These are phyloP conservation scores for Catharus fuscescens DNA, from an alignment of 2,113 vertebrate species.

Conservation along the genomic window DNA sequence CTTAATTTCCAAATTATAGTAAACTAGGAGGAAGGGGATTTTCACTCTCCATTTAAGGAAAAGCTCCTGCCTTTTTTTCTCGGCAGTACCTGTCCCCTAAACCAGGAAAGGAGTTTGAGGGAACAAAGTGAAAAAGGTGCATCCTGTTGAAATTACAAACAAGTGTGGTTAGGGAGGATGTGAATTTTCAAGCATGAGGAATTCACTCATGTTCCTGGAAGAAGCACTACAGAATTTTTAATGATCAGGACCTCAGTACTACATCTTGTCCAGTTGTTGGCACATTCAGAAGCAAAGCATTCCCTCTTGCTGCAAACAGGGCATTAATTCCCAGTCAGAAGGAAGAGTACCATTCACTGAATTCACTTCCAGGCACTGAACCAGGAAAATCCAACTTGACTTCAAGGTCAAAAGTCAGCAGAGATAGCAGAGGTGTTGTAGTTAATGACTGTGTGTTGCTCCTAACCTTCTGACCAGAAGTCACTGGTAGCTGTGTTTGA, in stretches of 20 bases:
- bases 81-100: too few species aligned
- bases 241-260: neutral
- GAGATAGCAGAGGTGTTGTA: neutral
- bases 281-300: neutral
- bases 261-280: neutral
- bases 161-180: neutral
- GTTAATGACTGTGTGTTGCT: neutral
- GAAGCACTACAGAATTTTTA: neutral
- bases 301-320: neutral
- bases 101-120: neutral
- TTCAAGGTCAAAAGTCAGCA: neutral
- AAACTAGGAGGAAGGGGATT: too few species aligned
- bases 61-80: too few species aligned
- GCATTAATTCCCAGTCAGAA: neutral
- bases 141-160: neutral
- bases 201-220: neutral
- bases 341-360: neutral
- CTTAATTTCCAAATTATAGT: too few species aligned
- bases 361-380: neutral
- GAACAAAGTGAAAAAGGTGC: neutral
- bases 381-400: neutral
- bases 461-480: neutral
- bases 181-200: neutral
- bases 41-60: too few species aligned
- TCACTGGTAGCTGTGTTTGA: neutral